Evolutionary conservation across 23 tunicate species (phyloP).

Genomic region (Oikopleura vanhoeffeni): DNA sequence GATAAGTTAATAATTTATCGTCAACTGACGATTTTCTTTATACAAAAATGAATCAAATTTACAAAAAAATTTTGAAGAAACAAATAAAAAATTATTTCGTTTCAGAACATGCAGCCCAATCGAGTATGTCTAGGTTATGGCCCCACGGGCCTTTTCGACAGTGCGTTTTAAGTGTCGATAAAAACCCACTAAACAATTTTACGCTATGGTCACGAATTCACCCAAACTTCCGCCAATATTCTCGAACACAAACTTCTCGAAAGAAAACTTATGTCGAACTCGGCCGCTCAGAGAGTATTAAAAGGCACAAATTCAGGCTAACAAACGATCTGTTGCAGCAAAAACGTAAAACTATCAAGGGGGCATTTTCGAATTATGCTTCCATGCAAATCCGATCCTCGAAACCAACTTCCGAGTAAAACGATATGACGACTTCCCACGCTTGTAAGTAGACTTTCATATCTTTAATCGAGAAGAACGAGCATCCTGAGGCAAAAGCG

Average conservation of each 20-base stretch:
- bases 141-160: too few relatives aligned
- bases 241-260: neutral
- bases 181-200: neutral
- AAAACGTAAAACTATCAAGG: constrained; percentile 45
- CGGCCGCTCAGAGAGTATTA: neutral
- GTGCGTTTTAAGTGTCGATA: too few relatives aligned
- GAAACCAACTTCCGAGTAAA: constrained; percentile 24
- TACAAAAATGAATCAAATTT: too few relatives aligned
- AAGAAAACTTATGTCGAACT: neutral
- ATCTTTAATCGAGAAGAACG: too few relatives aligned
- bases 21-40: too few relatives aligned
- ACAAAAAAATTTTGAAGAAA: too few relatives aligned
- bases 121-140: too few relatives aligned
- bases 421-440: neutral
- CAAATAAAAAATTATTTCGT: too few relatives aligned
- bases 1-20: too few relatives aligned
- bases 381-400: constrained; percentile 76
- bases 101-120: too few relatives aligned
- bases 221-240: neutral
- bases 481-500: too few relatives aligned
- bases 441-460: neutral
- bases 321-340: constrained; percentile 28
- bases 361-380: constrained; percentile 69
- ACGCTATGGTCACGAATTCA: neutral
- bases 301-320: constrained; percentile 23